Evolutionary conservation across 1,140 invertebrate genomes (phyloP).

Genomic region (Dendrolimus punctatus): DNA sequence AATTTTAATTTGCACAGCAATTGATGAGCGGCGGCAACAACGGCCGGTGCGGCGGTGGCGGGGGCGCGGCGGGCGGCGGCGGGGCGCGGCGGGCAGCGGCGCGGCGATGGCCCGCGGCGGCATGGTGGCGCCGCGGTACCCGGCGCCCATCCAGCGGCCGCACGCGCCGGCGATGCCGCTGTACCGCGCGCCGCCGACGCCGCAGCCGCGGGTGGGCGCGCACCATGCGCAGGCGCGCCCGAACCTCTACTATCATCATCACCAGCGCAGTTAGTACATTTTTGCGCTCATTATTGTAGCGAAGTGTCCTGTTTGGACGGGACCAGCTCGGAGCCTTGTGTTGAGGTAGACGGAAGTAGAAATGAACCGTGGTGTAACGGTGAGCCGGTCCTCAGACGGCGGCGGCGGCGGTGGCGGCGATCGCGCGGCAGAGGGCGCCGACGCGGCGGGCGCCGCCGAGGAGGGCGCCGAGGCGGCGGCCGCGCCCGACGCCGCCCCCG

Average conservation of each 20-base stretch:
- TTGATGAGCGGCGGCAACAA: conserved; percentile 50
- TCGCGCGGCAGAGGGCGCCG: conserved; percentile 31
- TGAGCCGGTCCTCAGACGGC: conserved; percentile 25
- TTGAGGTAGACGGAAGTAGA: not conserved
- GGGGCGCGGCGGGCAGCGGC: conserved; percentile 29
- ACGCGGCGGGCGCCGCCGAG: conserved; percentile 24
- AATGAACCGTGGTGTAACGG: no score
- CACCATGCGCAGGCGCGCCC: conserved; percentile 32
- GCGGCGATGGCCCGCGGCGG: conserved; percentile 37
- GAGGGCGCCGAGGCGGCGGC: conserved; percentile 25
- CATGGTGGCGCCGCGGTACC: conserved; percentile 52
- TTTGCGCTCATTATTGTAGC: not conserved
- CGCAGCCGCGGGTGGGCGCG: conserved; percentile 22
- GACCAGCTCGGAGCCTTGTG: conserved; percentile 4
- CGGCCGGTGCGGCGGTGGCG: conserved; percentile 33
- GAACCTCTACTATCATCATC: conserved; percentile 47
- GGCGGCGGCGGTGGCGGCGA: conserved; percentile 26
- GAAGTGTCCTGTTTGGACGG: not conserved
- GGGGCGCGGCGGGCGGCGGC: conserved; percentile 35
- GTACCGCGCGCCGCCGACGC: conserved; percentile 43
- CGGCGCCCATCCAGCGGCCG: conserved; percentile 65
- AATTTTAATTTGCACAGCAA: conserved; percentile 21
- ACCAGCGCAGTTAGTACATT: conserved; percentile 50
- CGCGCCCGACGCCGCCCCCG: conserved; percentile 28
- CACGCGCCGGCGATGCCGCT: conserved; percentile 47